Evolutionary conservation across 2,888 invertebrate genomes (phyloP), one percentile per base, ranked within the genome.

Genomic region (Oasisia sp.): DNA sequence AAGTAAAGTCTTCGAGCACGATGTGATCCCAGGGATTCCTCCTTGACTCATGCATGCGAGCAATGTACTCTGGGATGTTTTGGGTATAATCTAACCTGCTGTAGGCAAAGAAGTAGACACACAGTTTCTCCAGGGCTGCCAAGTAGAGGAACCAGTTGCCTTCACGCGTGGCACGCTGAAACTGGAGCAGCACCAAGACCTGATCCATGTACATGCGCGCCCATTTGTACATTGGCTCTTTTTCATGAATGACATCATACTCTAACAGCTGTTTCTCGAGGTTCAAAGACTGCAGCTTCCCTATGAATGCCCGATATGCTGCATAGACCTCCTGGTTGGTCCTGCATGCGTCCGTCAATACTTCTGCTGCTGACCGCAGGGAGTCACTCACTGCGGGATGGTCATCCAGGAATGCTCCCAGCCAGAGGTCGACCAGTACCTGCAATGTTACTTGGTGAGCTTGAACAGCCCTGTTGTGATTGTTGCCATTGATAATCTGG

Each of bases 21-120:
- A 50, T 91, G 91, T 93, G 45, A 93, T 92, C 19, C 92, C 93
- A 89, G 91, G 89, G 38, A 93, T 92, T 50, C 92, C 93, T 92
- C 91, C 93, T 89, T 92, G 91, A 89, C 89, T 89, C 91, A 32
- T 92, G 50, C 91, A 92, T 92, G 90, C 90, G 56, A 50, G 92
- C 90, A n/a, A 92, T 50, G 92, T 92, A 92, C 50, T 92, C 92
- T 50, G 91, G 92, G 58, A 92, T 91, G 92, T 92, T 91, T 50
- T 92, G 91, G 32, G 92, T 91, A 92, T 92, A 92, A 32, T 92
- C 91, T 32, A 91, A 58, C 32, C 91, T 91, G 58, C 3, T 91
- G 32, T 92, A 91, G 0, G 38, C 91, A 32, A 91, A 91, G 89
- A 91, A 92, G 92, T 91, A 91, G 32, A 74, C 50, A 38, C 91